phyloP scores from a whole-genome alignment of 1,140 invertebrate species.

The Orchesella cincta region DNA sequence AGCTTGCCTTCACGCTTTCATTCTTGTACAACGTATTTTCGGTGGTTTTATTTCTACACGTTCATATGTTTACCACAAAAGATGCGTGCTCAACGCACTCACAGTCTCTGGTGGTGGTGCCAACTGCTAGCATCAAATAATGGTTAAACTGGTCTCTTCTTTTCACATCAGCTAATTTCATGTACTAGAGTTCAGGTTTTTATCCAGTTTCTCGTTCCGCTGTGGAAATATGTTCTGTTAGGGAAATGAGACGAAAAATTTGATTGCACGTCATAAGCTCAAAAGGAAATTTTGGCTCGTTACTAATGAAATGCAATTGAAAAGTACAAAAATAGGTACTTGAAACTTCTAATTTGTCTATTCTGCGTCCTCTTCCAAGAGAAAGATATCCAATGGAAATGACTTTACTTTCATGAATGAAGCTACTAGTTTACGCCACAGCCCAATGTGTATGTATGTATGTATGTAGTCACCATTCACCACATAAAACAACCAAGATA shows the following conservation, averaged over 20 bases:
- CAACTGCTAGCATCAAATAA: neutral
- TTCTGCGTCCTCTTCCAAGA: too few species aligned
- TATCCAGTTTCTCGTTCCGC: neutral
- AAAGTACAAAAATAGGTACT: neutral
- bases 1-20: neutral
- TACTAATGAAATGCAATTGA: neutral
- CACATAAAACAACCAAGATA: too few species aligned
- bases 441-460: neutral
- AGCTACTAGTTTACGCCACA: neutral
- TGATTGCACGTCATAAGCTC: neutral
- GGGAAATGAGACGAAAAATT: neutral
- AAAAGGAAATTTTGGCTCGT: too few species aligned
- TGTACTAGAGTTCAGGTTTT: neutral
- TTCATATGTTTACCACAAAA: neutral
- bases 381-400: too few species aligned
- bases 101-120: neutral
- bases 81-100: neutral
- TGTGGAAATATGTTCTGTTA: neutral
- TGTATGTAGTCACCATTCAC: too few species aligned
- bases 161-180: neutral
- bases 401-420: neutral
- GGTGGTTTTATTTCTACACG: neutral
- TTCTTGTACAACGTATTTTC: neutral
- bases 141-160: neutral
- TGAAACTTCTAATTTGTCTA: neutral